These are phyloP conservation scores for Oeneis ivallda DNA, from an alignment of 2,888 invertebrate species.

Conservation along the genomic window DNA sequence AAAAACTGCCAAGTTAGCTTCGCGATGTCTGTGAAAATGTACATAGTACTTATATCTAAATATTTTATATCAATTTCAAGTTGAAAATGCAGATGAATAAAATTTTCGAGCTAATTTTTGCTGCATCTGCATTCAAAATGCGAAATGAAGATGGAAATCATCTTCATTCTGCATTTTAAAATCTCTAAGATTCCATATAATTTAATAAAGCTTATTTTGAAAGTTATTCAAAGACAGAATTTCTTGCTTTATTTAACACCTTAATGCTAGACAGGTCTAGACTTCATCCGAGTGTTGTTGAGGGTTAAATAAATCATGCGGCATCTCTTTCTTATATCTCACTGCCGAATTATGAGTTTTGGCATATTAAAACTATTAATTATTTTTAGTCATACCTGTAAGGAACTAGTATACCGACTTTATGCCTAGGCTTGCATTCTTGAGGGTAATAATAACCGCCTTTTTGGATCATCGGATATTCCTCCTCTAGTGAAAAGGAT, in stretches of 20 bases:
- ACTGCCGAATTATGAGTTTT: too few relatives aligned
- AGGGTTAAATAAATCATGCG: too few relatives aligned
- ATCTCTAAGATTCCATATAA: background rate
- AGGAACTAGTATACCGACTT: slow-evolving; percentile 57
- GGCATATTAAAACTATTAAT: background rate
- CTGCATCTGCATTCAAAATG: background rate
- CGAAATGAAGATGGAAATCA: background rate
- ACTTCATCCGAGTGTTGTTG: too few relatives aligned
- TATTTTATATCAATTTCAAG: background rate
- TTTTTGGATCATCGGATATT: slow-evolving; percentile 42
- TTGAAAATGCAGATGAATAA: background rate
- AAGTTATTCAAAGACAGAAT: too few relatives aligned
- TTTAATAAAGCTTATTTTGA: background rate
- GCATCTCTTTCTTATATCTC: too few relatives aligned
- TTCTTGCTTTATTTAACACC: too few relatives aligned
- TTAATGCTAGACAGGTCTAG: too few relatives aligned
- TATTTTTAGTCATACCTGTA: slow-evolving; percentile 48
- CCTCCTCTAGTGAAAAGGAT: slow-evolving; percentile 17
- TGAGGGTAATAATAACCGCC: slow-evolving; percentile 54
- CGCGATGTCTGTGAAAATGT: slow-evolving; percentile 80
- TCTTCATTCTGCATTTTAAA: slow-evolving; percentile 1
- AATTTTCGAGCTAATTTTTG: background rate
- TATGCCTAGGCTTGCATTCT: slow-evolving; percentile 50
- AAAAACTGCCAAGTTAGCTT: slow-evolving; percentile 88
- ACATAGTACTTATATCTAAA: too few relatives aligned